A percentile compares a stretch with the other conserved stretches of the same genome.
Conservation (phyloP, 2,888 invertebrate species). For the Celastrina argiolus region DNA sequence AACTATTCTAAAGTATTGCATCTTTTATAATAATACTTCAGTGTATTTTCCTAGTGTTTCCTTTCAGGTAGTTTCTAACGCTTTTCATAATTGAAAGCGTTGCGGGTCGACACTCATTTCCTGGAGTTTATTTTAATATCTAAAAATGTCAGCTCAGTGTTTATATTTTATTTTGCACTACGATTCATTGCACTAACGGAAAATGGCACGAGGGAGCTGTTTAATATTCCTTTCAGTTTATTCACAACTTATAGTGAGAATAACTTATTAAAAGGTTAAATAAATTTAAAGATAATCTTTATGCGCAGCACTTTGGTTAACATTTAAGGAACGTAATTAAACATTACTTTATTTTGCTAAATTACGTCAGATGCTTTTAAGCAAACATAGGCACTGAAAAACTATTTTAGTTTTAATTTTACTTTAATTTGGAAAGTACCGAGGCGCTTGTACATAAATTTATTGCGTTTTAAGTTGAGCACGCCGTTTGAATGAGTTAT, state of each 20-base stretch:
- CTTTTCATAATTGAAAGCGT: neutral
- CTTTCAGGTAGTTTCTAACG: neutral
- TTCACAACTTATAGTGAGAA: neutral
- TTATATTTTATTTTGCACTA: neutral
- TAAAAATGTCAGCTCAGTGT: neutral
- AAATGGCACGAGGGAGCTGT: neutral
- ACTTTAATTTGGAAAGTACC: neutral
- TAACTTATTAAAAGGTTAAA: neutral
- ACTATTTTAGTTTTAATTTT: neutral
- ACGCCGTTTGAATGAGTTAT: constrained; percentile 3
- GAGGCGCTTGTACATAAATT: neutral
- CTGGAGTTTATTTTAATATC: neutral
- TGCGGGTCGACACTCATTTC: neutral
- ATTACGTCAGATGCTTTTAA: no score
- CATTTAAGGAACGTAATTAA: no score
- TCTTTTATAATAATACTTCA: no score
- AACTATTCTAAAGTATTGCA: no score
- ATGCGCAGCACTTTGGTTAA: no score
- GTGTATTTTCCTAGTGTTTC: neutral
- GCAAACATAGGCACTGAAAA: no score
- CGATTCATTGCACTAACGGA: neutral
- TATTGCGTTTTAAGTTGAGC: neutral
- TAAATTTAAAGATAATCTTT: neutral
- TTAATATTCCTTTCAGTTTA: neutral
- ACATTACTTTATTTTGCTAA: no score